phyloP scores from a whole-genome alignment of 2,888 invertebrate genomes.

The Microctonus hyperodae region DNA sequence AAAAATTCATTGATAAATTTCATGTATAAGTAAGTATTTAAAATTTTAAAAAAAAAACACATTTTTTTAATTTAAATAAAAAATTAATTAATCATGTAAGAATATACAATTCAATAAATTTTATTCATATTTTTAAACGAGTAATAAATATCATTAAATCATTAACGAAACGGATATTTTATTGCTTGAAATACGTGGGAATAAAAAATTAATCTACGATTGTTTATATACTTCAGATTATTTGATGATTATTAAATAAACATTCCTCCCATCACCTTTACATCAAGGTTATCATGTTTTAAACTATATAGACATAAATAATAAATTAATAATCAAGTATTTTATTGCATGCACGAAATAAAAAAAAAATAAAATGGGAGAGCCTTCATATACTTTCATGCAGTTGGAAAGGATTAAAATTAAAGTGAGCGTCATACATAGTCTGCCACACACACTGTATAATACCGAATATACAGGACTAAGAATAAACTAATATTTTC shows the following conservation, averaged over 20 bases:
- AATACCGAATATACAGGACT: constrained; percentile 1
- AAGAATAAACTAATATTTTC: constrained; percentile 23
- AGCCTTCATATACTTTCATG: constrained; percentile 7
- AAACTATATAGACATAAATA: constrained; percentile 41
- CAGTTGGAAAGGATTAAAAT: constrained; percentile 5
- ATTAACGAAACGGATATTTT: too few species aligned
- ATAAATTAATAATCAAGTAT: constrained; percentile 33
- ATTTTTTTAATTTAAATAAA: too few species aligned
- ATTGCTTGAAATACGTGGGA: not conserved
- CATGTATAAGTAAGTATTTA: not conserved
- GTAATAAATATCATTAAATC: too few species aligned
- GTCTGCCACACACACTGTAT: not conserved
- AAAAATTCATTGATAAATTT: not conserved
- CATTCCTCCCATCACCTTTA: constrained; percentile 11
- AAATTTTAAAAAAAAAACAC: too few species aligned
- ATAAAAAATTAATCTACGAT: not conserved
- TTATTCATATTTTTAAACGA: not conserved
- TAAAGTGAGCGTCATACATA: not conserved
- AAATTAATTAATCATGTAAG: not conserved
- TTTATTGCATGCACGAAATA: too few species aligned
- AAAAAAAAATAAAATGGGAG: constrained; percentile 5
- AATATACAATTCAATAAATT: not conserved
- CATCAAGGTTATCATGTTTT: constrained; percentile 37
- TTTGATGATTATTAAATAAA: constrained; percentile 33
- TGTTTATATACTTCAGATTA: constrained; percentile 18